A percentile compares a stretch with the other conserved stretches of the same genome.
These are phyloP conservation scores for Prunella fulvescens DNA, from an alignment of 2,113 vertebrate species.

Conservation along the genomic window DNA sequence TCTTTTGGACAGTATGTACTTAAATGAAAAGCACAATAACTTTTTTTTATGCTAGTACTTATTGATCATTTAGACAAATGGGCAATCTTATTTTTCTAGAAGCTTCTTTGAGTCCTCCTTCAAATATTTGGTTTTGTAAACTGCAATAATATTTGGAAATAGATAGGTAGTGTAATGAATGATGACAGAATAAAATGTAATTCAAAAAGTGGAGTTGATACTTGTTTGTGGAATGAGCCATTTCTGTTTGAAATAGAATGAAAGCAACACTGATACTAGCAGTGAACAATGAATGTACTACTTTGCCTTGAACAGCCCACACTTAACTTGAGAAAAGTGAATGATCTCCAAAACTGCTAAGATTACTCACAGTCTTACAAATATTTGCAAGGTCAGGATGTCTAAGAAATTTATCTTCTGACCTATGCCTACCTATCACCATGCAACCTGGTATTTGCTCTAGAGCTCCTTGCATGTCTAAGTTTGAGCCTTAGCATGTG, in stretches of 20 bases:
- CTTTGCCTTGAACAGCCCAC: background rate
- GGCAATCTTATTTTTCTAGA: background rate
- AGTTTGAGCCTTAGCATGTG: background rate
- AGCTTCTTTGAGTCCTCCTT: background rate
- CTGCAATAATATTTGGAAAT: background rate
- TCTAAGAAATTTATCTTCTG: background rate
- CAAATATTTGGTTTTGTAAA: background rate
- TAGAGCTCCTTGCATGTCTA: background rate
- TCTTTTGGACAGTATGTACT: background rate
- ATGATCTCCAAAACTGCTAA: background rate
- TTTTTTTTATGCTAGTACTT: background rate
- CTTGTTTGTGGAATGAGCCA: background rate
- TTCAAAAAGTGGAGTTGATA: background rate
- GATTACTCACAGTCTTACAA: background rate
- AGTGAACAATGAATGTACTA: background rate
- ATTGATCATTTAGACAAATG: background rate
- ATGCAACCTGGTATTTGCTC: background rate
- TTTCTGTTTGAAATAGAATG: background rate
- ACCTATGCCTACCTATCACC: background rate
- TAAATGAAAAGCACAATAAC: background rate
- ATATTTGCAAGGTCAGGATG: background rate
- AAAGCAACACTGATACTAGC: background rate
- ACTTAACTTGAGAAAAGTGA: background rate
- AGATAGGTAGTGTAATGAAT: background rate
- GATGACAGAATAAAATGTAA: background rate